Conservation (phyloP, 2,888 invertebrate species). For the Plebejus anna region DNA sequence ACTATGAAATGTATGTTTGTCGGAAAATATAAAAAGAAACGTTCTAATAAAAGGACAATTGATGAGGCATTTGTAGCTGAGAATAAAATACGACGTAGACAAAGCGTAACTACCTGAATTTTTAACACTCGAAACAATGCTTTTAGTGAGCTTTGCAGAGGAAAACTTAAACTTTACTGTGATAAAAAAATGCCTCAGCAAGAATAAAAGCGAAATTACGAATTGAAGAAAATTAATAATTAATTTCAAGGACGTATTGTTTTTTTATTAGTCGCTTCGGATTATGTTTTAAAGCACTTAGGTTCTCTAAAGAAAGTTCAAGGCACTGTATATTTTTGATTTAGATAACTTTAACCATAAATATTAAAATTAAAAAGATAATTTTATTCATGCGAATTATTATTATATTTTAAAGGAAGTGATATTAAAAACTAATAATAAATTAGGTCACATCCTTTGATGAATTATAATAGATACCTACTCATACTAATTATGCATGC, state of each 20-base stretch:
- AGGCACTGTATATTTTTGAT: no score
- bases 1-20: background rate
- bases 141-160: conserved; percentile 1
- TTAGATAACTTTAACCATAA: no score
- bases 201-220: background rate
- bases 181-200: background rate
- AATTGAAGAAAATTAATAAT: background rate
- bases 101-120: conserved; percentile 5
- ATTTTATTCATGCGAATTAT: no score
- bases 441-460: background rate
- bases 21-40: background rate
- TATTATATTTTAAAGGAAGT: no score
- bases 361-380: no score
- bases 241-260: no score
- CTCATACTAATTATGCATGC: background rate
- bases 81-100: conserved; percentile 14
- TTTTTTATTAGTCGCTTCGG: no score
- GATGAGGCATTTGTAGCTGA: conserved; percentile 2
- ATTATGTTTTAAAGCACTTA: no score
- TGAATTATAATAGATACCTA: background rate
- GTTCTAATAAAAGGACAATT: background rate
- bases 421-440: background rate
- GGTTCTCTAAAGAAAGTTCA: no score
- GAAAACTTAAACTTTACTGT: background rate
- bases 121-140: conserved; percentile 13